These are phyloP conservation scores for Amblyornis subalaris DNA, from an alignment of 2,113 vertebrate genomes.

Conservation along the genomic window DNA sequence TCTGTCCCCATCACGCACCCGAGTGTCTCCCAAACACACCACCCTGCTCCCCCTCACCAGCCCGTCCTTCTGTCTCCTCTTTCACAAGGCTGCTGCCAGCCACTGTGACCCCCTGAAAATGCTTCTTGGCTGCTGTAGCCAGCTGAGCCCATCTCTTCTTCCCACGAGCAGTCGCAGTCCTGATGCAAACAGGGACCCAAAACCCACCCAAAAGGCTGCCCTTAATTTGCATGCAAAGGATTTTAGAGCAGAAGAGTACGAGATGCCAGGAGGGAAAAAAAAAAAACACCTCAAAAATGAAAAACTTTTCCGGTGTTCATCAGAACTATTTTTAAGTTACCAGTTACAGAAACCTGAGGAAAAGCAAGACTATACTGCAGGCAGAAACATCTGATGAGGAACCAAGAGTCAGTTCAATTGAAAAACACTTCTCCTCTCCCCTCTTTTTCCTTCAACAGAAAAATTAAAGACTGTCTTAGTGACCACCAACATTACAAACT, in stretches of 20 bases:
- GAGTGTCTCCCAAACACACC: not conserved
- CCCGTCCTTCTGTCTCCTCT: not conserved
- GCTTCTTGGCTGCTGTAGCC: not conserved
- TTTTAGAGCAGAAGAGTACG: not conserved
- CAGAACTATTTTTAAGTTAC: not conserved
- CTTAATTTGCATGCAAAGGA: not conserved
- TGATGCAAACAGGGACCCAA: not conserved
- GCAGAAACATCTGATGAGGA: not conserved
- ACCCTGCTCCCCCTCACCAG: no score
- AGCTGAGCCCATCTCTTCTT: not conserved
- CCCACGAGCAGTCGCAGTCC: accelerated
- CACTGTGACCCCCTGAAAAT: not conserved
- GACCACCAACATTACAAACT: not conserved
- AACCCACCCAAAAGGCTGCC: not conserved
- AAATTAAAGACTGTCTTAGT: not conserved
- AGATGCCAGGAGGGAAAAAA: not conserved
- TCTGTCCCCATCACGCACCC: accelerated
- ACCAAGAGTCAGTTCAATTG: not conserved
- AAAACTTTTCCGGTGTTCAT: not conserved
- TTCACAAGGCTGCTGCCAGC: not conserved
- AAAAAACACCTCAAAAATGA: accelerated
- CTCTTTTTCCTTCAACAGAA: not conserved
- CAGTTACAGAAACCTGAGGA: not conserved
- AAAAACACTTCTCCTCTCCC: not conserved
- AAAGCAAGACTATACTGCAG: not conserved